Evolutionary conservation across 1,140 invertebrate species (phyloP).

Genomic region (Eciton burchellii): DNA sequence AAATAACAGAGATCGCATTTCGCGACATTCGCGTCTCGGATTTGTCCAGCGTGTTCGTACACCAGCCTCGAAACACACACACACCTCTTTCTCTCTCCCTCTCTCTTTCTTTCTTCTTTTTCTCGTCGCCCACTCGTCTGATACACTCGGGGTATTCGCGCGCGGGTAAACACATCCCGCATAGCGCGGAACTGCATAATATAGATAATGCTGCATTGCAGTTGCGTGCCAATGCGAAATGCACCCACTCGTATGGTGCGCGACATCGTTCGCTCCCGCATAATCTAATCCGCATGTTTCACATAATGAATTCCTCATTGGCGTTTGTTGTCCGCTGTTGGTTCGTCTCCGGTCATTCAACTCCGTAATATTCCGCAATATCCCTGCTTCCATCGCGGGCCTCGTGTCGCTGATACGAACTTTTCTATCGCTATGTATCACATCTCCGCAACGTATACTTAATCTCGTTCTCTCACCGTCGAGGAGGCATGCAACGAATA

Average conservation of each 20-base stretch:
- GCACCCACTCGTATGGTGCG: constrained; percentile 4
- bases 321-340: constrained; percentile 17
- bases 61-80: not conserved
- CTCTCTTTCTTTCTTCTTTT: not conserved
- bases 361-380: constrained; percentile 13
- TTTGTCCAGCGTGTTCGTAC: not conserved
- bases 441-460: not conserved
- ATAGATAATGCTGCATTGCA: constrained; percentile 73
- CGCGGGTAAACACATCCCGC: constrained; percentile 34
- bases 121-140: no score
- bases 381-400: not conserved
- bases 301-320: constrained; percentile 10
- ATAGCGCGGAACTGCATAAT: constrained; percentile 56
- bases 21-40: not conserved
- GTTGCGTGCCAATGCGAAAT: constrained; percentile 37
- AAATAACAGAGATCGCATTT: constrained; percentile 5
- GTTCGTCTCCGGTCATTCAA: not conserved
- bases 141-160: not conserved
- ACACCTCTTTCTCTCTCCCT: not conserved
- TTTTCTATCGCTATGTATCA: not conserved
- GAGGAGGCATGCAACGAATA: not conserved
- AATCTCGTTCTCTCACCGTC: not conserved
- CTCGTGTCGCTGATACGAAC: constrained; percentile 13
- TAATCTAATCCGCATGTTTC: not conserved
- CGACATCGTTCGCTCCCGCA: constrained; percentile 20